Percentiles rank a stretch among this genome's conserved stretches.
These are phyloP conservation scores for Baccha elongata DNA, from an alignment of 2,888 invertebrate species.

Conservation along the genomic window DNA sequence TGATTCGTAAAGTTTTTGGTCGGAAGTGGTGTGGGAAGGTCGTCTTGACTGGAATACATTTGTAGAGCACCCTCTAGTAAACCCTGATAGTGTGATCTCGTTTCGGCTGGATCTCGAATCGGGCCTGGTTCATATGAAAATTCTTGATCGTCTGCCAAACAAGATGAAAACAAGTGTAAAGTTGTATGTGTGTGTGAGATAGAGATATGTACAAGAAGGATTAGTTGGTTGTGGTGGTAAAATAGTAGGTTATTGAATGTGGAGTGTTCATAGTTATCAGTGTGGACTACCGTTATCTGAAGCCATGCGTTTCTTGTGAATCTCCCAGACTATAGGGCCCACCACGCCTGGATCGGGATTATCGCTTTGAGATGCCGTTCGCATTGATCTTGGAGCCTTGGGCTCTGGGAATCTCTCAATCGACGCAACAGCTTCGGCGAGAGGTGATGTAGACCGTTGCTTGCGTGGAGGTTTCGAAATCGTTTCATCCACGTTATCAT, in stretches of 20 bases:
- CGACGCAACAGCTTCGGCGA: slow-evolving; percentile 76
- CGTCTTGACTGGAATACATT: slow-evolving; percentile 81
- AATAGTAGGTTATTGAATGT: slow-evolving; percentile 59
- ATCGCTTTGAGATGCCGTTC: slow-evolving; percentile 87
- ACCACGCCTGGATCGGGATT: slow-evolving; percentile 92
- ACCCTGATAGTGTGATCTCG: slow-evolving; percentile 81
- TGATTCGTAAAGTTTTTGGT: slow-evolving; percentile 79
- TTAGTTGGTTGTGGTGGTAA: slow-evolving; percentile 43
- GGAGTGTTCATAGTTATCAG: slow-evolving; percentile 67
- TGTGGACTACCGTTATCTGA: slow-evolving; percentile 75
- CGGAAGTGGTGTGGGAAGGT: slow-evolving; percentile 80
- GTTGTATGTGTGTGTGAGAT: slow-evolving; percentile 59
- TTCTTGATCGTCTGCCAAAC: slow-evolving; percentile 71
- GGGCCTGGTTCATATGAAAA: slow-evolving; percentile 70
- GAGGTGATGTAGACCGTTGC: slow-evolving; percentile 52
- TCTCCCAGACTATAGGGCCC: slow-evolving; percentile 92
- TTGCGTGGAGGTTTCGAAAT: slow-evolving; percentile 72
- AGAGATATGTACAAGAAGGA: slow-evolving; percentile 65
- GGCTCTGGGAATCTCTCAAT: slow-evolving; percentile 79
- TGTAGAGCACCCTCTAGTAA: slow-evolving; percentile 82
- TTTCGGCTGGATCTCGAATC: slow-evolving; percentile 80
- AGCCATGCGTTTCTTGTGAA: slow-evolving; percentile 88
- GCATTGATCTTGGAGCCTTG: slow-evolving; percentile 77
- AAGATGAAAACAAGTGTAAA: slow-evolving; percentile 72
- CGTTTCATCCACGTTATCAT: slow-evolving; percentile 83